Conservation (phyloP, 2,113 vertebrate species). For the Chaetodon trifascialis region DNA sequence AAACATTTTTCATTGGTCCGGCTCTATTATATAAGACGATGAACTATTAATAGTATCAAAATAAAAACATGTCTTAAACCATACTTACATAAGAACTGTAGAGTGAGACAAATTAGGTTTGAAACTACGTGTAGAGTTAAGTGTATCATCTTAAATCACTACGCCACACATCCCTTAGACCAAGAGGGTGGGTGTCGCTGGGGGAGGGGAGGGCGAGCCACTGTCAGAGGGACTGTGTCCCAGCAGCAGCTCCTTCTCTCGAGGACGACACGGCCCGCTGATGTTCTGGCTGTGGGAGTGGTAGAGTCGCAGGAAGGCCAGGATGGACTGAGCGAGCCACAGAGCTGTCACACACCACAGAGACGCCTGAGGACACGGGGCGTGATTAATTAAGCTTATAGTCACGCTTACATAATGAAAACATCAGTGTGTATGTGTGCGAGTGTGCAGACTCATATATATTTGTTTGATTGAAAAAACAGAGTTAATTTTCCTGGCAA, state of each 20-base stretch:
- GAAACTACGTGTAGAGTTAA: neutral
- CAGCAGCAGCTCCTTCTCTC: slow-evolving; percentile 85
- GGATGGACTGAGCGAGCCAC: slow-evolving; percentile 83
- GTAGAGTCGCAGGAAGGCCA: slow-evolving; percentile 86
- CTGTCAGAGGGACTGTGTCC: slow-evolving; percentile 64
- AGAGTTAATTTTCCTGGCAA: neutral
- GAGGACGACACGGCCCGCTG: slow-evolving; percentile 77
- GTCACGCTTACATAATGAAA: neutral
- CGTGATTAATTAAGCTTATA: neutral
- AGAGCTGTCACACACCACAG: slow-evolving; percentile 84
- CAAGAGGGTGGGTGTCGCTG: slow-evolving; percentile 69
- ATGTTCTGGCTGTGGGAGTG: slow-evolving; percentile 86
- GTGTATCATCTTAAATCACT: neutral
- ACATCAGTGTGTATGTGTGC: neutral
- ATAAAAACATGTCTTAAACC: neutral
- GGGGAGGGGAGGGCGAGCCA: slow-evolving; percentile 62
- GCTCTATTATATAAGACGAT: neutral
- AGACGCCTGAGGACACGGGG: slow-evolving; percentile 70
- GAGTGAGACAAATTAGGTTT: neutral
- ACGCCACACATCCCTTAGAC: slow-evolving; percentile 59
- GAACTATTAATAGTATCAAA: neutral
- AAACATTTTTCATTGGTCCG: neutral
- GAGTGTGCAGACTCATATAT: too few species aligned
- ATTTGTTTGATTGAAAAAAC: too few species aligned
- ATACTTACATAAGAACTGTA: neutral